Evolutionary conservation across 2,888 invertebrate genomes (phyloP).

Genomic region (Oscheius onirici): DNA sequence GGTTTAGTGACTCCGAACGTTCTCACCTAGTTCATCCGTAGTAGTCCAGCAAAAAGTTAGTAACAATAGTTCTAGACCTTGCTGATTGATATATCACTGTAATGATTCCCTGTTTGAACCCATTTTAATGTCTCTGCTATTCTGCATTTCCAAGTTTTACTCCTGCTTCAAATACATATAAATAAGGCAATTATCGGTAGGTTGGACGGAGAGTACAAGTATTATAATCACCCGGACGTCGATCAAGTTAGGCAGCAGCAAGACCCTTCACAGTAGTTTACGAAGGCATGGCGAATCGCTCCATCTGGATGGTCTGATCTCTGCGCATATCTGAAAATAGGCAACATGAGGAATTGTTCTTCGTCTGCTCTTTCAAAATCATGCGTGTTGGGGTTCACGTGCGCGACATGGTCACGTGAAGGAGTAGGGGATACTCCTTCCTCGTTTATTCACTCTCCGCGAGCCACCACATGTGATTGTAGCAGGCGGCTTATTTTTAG

Average conservation of each 20-base stretch:
- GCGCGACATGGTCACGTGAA: conserved; percentile 10
- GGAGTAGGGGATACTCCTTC: no score
- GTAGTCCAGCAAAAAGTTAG: no score
- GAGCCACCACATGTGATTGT: background rate
- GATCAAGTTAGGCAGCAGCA: background rate
- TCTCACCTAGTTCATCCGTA: no score
- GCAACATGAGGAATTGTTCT: background rate
- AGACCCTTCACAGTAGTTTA: background rate
- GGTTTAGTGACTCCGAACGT: no score
- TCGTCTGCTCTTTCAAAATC: background rate
- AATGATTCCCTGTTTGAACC: no score
- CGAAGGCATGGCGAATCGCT: conserved; percentile 23
- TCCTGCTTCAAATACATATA: no score
- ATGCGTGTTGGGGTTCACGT: background rate
- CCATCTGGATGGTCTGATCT: conserved; percentile 15
- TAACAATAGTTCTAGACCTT: no score
- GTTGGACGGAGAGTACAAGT: conserved; percentile 4
- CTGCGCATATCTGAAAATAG: conserved; percentile 20
- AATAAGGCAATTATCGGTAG: background rate
- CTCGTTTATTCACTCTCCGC: no score
- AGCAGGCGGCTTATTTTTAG: conserved; percentile 9
- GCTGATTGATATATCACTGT: no score
- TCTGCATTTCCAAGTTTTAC: no score
- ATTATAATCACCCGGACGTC: conserved; percentile 23
- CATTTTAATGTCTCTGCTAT: no score